Conservation (phyloP, 2,797 vertebrate species). For the Acropternis orthonyx region DNA sequence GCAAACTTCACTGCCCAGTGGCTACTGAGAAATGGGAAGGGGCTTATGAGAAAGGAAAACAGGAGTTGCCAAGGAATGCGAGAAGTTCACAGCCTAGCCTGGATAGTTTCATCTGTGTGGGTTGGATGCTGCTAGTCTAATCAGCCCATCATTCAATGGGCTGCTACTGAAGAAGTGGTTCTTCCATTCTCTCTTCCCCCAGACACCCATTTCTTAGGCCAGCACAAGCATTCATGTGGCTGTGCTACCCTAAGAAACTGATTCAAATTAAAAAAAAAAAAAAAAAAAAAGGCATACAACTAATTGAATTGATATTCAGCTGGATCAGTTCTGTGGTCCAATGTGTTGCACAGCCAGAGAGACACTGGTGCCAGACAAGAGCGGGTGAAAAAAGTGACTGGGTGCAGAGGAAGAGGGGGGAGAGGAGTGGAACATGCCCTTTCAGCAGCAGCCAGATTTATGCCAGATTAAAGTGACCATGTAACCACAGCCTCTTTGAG, state of each 20-base stretch:
- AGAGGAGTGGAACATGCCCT: constrained; percentile 6
- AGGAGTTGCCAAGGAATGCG: not conserved
- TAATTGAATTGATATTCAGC: not conserved
- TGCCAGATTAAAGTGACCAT: constrained; percentile 50
- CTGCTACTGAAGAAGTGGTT: not conserved
- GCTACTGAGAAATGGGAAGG: not conserved
- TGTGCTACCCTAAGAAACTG: not conserved
- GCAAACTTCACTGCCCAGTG: not conserved
- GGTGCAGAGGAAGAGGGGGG: not conserved
- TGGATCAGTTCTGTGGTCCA: not conserved
- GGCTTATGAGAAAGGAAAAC: not conserved
- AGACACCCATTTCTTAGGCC: not conserved
- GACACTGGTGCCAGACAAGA: not conserved
- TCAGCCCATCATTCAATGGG: not conserved
- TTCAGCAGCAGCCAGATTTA: constrained; percentile 54
- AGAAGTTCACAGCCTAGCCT: not conserved
- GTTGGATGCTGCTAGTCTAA: not conserved
- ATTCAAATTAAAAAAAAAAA: not conserved
- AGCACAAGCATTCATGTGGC: not conserved
- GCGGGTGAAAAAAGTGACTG: not conserved
- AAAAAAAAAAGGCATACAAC: not conserved
- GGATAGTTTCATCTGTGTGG: not conserved
- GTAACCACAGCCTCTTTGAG: constrained; percentile 51
- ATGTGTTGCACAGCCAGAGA: not conserved
- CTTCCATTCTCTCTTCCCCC: not conserved